These are phyloP conservation scores for Andrena dorsata DNA, from an alignment of 2,888 invertebrate genomes.

Conservation along the genomic window DNA sequence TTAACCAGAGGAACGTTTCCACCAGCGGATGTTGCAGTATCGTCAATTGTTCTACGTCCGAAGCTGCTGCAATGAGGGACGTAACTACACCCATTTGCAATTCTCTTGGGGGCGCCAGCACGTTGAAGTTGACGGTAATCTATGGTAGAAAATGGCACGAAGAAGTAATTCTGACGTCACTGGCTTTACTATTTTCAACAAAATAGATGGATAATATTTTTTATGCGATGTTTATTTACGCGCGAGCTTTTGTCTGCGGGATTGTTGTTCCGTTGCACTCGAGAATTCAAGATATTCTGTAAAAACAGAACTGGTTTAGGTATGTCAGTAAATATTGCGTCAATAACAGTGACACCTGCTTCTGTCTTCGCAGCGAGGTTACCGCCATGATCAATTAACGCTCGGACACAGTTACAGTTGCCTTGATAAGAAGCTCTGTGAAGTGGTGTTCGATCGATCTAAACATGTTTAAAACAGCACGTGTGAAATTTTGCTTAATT, in stretches of 20 bases:
- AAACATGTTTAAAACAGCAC: neutral
- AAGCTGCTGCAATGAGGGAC: slow-evolving; percentile 83
- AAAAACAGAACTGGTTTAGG: slow-evolving; percentile 81
- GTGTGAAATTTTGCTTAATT: neutral
- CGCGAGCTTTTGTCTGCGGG: slow-evolving; percentile 74
- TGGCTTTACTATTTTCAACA: neutral
- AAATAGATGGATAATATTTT: no score
- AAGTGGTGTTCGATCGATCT: slow-evolving; percentile 85
- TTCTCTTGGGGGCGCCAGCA: slow-evolving; percentile 82
- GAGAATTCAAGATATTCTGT: slow-evolving; percentile 80
- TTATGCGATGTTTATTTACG: slow-evolving; percentile 49
- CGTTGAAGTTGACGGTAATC: slow-evolving; percentile 82
- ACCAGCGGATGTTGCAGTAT: slow-evolving; percentile 85
- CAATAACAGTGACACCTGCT: slow-evolving; percentile 82
- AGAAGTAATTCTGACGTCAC: neutral
- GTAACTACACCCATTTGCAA: slow-evolving; percentile 85
- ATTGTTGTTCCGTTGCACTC: slow-evolving; percentile 74
- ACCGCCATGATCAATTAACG: slow-evolving; percentile 84
- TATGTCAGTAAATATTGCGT: slow-evolving; percentile 82
- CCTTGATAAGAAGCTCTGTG: slow-evolving; percentile 86
- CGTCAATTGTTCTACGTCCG: slow-evolving; percentile 82
- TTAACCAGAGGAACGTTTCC: slow-evolving; percentile 85
- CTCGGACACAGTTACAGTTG: slow-evolving; percentile 85
- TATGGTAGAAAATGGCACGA: slow-evolving; percentile 39
- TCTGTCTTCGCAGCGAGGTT: slow-evolving; percentile 80